Conservation (phyloP, 2,797 vertebrate genomes). For the Acrossocheilus wenchowensis region DNA sequence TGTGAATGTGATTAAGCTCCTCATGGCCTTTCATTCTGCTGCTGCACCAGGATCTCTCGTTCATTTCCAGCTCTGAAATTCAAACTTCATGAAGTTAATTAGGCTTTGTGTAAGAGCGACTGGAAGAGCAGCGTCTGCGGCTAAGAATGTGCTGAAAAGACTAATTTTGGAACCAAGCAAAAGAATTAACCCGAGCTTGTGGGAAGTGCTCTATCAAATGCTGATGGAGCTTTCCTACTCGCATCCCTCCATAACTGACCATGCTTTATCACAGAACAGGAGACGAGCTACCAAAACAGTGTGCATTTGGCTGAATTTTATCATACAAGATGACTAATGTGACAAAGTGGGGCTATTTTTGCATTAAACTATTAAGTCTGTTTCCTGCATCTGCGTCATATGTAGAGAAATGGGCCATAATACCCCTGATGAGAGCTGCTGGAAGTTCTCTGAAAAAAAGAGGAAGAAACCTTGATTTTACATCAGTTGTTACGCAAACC, state of each 20-base stretch:
- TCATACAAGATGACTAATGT: slow-evolving; percentile 53
- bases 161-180: slow-evolving; percentile 54
- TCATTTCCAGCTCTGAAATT: slow-evolving; percentile 52
- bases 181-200: slow-evolving; percentile 59
- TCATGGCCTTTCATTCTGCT: slow-evolving; percentile 43
- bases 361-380: slow-evolving; percentile 53
- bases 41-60: slow-evolving; percentile 6
- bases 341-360: slow-evolving; percentile 49
- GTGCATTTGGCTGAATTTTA: slow-evolving; percentile 32
- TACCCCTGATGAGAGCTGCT: slow-evolving; percentile 34
- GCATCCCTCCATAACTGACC: slow-evolving; percentile 45
- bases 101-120: slow-evolving; percentile 52
- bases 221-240: slow-evolving; percentile 22
- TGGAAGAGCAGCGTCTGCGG: slow-evolving; percentile 37
- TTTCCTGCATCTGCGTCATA: slow-evolving; percentile 45
- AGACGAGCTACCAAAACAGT: slow-evolving; percentile 31
- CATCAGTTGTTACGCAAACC: background rate
- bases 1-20: slow-evolving; percentile 45
- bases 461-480: slow-evolving; percentile 30
- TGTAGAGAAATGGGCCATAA: slow-evolving; percentile 46
- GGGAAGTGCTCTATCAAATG: slow-evolving; percentile 52
- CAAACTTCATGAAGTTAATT: slow-evolving; percentile 59
- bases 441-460: slow-evolving; percentile 15
- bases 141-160: slow-evolving; percentile 57
- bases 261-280: slow-evolving; percentile 40